These are phyloP conservation scores for Minunthozetes semirufus DNA, from an alignment of 2,888 invertebrate genomes.

Conservation along the genomic window DNA sequence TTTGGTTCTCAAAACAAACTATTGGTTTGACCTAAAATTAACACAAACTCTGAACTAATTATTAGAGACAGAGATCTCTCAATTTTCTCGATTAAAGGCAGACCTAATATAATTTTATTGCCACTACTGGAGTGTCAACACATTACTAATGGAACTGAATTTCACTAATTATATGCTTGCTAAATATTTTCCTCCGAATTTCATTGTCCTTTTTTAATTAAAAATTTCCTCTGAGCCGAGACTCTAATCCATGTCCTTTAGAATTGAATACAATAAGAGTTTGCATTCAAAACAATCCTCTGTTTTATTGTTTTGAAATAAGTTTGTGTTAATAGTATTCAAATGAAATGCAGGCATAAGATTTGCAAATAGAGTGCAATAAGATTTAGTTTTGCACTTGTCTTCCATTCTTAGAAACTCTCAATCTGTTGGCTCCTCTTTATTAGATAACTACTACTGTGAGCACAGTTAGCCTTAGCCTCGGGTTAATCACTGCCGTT, in stretches of 20 bases:
- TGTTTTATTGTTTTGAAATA: neutral
- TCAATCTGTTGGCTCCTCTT: neutral
- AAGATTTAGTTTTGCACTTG: neutral
- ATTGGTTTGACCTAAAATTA: neutral
- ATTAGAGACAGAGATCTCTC: neutral
- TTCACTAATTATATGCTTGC: neutral
- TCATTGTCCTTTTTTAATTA: too few relatives aligned
- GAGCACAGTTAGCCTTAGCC: conserved; percentile 5
- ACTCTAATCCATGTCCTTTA: neutral
- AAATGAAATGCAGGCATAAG: neutral
- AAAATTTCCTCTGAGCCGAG: too few relatives aligned
- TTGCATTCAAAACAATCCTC: neutral
- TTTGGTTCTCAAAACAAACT: conserved; percentile 1
- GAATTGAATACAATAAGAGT: neutral
- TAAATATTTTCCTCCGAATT: too few relatives aligned
- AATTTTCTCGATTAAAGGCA: neutral
- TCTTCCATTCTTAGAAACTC: neutral
- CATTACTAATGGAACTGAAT: neutral
- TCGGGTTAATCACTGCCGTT: conserved; percentile 12
- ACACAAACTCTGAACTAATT: neutral
- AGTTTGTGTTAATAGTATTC: too few relatives aligned
- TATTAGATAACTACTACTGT: neutral
- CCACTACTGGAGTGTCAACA: neutral
- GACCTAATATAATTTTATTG: neutral
- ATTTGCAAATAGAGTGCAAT: neutral